A percentile compares a stretch with the other conserved stretches of the same genome.
phyloP scores from a whole-genome alignment of 2,113 vertebrate species.

The Empidonax traillii region DNA sequence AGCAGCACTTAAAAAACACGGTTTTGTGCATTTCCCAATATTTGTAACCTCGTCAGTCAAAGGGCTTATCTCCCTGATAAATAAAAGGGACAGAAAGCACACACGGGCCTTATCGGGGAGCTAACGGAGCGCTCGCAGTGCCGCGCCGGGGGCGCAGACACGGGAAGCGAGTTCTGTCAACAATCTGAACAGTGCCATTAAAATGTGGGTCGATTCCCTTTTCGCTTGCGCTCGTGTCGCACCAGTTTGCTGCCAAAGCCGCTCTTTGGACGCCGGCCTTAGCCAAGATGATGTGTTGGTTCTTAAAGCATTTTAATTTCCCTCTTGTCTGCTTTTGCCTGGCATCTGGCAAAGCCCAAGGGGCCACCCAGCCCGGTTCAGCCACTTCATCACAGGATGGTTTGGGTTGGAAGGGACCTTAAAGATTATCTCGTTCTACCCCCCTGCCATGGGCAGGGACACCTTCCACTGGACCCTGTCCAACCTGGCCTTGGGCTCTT shows the following conservation, averaged over 20 bases:
- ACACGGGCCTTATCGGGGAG: slow-evolving; percentile 32
- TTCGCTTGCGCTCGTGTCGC: not conserved
- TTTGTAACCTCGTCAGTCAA: slow-evolving; percentile 49
- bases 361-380: not conserved
- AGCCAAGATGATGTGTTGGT: fast-evolving
- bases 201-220: not conserved
- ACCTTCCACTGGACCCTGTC: fast-evolving
- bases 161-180: slow-evolving; percentile 29
- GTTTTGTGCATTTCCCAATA: slow-evolving; percentile 57
- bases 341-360: not conserved
- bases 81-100: slow-evolving; percentile 39
- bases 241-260: not conserved
- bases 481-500: not conserved
- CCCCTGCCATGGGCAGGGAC: not conserved
- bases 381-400: not conserved
- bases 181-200: not conserved
- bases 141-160: not conserved
- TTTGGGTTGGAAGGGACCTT: not conserved
- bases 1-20: not conserved
- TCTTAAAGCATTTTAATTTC: not conserved
- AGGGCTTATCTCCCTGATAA: slow-evolving; percentile 55
- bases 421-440: not conserved
- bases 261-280: not conserved
- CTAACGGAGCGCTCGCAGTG: not conserved
- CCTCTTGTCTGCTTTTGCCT: not conserved